Evolutionary conservation across 1,140 invertebrate species (phyloP).

Genomic region (Stenopsyche tienmushanensis): DNA sequence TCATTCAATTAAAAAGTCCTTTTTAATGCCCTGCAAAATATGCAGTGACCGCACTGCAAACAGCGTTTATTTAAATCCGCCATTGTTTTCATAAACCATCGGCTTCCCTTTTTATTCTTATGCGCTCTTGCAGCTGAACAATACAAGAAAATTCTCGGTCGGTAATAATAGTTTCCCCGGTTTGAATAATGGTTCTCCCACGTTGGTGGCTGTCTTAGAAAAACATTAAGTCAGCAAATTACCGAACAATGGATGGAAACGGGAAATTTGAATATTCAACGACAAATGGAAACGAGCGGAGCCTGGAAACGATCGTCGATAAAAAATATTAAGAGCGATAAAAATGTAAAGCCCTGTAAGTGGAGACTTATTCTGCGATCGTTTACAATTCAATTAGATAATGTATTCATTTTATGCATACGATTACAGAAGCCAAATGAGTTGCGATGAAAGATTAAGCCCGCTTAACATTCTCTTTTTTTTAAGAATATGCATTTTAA

Average conservation of each 20-base stretch:
- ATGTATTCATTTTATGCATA: too few relatives aligned
- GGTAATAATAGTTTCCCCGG: slow-evolving; percentile 15
- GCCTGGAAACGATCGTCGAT: neutral
- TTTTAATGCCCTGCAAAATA: neutral
- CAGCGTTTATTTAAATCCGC: neutral
- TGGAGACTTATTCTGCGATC: neutral
- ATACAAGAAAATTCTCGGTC: neutral
- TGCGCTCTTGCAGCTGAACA: neutral
- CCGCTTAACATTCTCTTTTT: too few relatives aligned
- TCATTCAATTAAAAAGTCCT: neutral
- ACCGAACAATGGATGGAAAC: slow-evolving; percentile 26
- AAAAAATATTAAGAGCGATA: neutral
- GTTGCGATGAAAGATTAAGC: too few relatives aligned
- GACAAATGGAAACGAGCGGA: slow-evolving; percentile 1
- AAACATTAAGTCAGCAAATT: slow-evolving; percentile 31
- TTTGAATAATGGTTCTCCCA: slow-evolving; percentile 12
- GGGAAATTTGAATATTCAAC: slow-evolving; percentile 30
- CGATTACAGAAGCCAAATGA: too few relatives aligned
- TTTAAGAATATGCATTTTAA: too few relatives aligned
- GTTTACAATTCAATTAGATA: neutral
- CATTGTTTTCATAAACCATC: neutral
- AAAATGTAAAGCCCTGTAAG: neutral
- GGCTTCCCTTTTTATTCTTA: neutral
- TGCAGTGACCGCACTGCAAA: neutral
- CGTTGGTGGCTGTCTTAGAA: slow-evolving; percentile 16